Evolutionary conservation across 2,888 invertebrate species (phyloP).

Genomic region (Ecliptopera silaceata): DNA sequence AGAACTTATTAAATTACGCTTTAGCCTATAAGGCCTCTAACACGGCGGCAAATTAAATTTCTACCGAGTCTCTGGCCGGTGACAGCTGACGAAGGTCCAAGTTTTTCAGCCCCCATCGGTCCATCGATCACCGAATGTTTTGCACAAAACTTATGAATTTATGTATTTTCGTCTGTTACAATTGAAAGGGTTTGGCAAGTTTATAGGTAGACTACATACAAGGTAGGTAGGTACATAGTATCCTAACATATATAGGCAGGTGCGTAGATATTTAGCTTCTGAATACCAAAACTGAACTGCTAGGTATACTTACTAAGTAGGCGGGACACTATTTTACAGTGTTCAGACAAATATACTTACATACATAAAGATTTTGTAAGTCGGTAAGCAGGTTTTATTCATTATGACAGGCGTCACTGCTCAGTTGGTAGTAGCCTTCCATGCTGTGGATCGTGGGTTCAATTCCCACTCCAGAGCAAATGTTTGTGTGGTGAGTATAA

Average conservation of each 20-base stretch:
- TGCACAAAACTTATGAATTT: conserved; percentile 37
- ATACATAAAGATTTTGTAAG: too few relatives aligned
- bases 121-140: conserved; percentile 40
- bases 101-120: conserved; percentile 45
- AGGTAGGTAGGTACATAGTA: neutral
- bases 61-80: conserved; percentile 53
- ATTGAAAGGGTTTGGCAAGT: conserved; percentile 6
- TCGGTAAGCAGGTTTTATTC: too few relatives aligned
- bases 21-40: conserved; percentile 48
- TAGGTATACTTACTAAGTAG: too few relatives aligned
- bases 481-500: too few relatives aligned
- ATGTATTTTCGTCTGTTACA: conserved; percentile 29
- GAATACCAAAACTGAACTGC: too few relatives aligned
- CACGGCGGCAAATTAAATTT: conserved; percentile 71
- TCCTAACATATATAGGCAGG: too few relatives aligned
- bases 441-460: too few relatives aligned
- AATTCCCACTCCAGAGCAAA: too few relatives aligned
- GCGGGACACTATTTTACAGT: too few relatives aligned
- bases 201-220: neutral
- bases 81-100: conserved; percentile 72
- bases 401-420: too few relatives aligned
- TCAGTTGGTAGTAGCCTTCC: too few relatives aligned
- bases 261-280: neutral
- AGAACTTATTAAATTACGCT: conserved; percentile 52
- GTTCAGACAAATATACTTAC: too few relatives aligned